Evolutionary conservation across 1,140 invertebrate species (phyloP).

Genomic region (Acromyrmex charruanus): DNA sequence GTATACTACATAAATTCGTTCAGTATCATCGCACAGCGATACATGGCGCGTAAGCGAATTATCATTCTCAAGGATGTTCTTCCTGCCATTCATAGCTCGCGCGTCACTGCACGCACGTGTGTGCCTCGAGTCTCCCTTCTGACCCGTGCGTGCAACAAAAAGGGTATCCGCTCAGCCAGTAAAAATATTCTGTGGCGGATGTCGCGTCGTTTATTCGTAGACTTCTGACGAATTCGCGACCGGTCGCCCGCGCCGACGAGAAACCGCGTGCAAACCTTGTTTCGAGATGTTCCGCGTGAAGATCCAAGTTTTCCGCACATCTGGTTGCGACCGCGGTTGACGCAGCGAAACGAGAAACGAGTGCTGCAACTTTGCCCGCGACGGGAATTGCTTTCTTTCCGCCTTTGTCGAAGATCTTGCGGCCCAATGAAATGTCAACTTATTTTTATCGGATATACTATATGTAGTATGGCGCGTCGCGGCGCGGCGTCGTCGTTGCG

Average conservation of each 20-base stretch:
- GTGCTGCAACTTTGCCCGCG: background rate
- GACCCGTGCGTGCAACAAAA: constrained; percentile 28
- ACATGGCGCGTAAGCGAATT: constrained; percentile 12
- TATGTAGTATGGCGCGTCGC: background rate
- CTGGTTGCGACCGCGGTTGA: background rate
- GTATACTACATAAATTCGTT: background rate
- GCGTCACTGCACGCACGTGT: constrained; percentile 50
- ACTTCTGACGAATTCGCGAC: constrained; percentile 28
- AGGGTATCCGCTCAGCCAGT: background rate
- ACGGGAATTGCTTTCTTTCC: constrained; percentile 50
- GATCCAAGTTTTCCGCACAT: constrained; percentile 24
- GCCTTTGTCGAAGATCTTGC: constrained; percentile 40
- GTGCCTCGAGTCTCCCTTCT: constrained; percentile 17
- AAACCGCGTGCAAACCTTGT: constrained; percentile 53
- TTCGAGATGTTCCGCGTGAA: constrained; percentile 41
- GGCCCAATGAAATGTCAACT: constrained; percentile 52
- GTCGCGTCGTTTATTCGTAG: constrained; percentile 60
- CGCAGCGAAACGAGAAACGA: constrained; percentile 14
- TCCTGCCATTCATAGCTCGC: constrained; percentile 28
- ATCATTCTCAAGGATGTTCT: constrained; percentile 54
- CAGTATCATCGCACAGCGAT: constrained; percentile 4
- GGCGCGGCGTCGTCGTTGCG: constrained; percentile 11
- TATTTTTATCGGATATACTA: constrained; percentile 46
- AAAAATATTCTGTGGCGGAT: constrained; percentile 67
- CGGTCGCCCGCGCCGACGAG: background rate